These are phyloP conservation scores for Ameiurus melas DNA, from an alignment of 2,113 vertebrate genomes.

Conservation along the genomic window DNA sequence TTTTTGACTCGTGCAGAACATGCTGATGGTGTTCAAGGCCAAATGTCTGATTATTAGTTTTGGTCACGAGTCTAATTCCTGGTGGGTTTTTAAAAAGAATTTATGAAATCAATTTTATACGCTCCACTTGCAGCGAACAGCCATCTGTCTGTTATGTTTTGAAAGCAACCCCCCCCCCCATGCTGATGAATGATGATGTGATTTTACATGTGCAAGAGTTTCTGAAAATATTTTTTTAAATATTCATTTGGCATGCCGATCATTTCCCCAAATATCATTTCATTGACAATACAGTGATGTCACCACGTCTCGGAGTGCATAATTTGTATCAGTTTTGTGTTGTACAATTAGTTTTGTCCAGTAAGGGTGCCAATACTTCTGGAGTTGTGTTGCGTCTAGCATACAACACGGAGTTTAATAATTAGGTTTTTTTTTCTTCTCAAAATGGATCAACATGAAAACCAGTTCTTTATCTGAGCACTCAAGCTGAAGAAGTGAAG, in stretches of 20 bases:
- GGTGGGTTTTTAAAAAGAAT: neutral
- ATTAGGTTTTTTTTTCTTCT: neutral
- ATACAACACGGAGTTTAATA: neutral
- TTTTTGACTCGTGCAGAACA: neutral
- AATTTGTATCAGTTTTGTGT: neutral
- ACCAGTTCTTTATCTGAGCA: neutral
- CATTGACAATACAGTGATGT: neutral
- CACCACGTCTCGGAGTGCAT: neutral
- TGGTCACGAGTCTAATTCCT: neutral
- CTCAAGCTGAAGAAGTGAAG: neutral
- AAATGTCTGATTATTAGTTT: neutral
- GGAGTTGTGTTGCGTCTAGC: neutral
- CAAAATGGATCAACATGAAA: neutral
- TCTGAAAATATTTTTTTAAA: neutral
- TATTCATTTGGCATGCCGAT: neutral
- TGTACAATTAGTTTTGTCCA: neutral
- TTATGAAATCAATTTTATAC: neutral
- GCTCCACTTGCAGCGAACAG: neutral
- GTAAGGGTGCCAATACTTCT: constrained; percentile 16
- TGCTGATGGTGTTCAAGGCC: neutral
- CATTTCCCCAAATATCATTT: neutral
- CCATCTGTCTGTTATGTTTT: neutral
- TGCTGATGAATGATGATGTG: neutral
- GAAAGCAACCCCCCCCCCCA: neutral
- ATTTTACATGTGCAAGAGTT: neutral